These are phyloP conservation scores for Schrankia costaestrigalis DNA, from an alignment of 2,888 invertebrate species.

Conservation along the genomic window DNA sequence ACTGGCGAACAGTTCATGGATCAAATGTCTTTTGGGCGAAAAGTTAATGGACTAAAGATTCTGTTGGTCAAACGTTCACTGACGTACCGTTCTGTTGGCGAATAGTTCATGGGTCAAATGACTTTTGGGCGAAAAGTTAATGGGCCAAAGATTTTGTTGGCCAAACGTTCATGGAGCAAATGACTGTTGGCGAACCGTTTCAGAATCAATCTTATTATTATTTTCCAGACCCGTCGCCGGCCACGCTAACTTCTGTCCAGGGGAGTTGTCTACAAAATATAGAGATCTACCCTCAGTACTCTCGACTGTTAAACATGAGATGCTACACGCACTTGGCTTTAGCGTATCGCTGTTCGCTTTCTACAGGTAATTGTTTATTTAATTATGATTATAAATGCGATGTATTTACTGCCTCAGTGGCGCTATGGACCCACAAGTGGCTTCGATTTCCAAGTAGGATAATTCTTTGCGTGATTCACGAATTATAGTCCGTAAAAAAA, in stretches of 20 bases:
- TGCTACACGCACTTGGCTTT: constrained; percentile 98
- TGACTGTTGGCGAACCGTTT: no score
- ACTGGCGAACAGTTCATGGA: no score
- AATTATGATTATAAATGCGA: background rate
- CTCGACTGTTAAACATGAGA: constrained; percentile 99
- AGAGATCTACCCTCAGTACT: constrained; percentile 94
- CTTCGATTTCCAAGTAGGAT: background rate
- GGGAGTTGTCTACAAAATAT: constrained; percentile 93
- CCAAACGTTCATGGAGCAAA: no score
- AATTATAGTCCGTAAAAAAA: no score
- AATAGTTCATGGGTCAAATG: no score
- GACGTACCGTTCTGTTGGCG: no score
- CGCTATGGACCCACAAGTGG: background rate
- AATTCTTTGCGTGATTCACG: background rate
- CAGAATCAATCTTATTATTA: no score
- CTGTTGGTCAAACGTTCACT: no score
- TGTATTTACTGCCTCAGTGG: background rate
- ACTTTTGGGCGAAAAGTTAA: no score
- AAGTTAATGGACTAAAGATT: no score
- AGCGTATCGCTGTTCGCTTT: constrained; percentile 98
- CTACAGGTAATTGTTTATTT: constrained; percentile 74
- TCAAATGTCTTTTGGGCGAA: no score
- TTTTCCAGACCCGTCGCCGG: constrained; percentile 96
- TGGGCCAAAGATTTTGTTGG: no score
- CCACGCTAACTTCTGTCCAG: constrained; percentile 98